These are phyloP conservation scores for Pseudomyrmex dendroicus DNA, from an alignment of 1,140 invertebrate genomes.

Conservation along the genomic window DNA sequence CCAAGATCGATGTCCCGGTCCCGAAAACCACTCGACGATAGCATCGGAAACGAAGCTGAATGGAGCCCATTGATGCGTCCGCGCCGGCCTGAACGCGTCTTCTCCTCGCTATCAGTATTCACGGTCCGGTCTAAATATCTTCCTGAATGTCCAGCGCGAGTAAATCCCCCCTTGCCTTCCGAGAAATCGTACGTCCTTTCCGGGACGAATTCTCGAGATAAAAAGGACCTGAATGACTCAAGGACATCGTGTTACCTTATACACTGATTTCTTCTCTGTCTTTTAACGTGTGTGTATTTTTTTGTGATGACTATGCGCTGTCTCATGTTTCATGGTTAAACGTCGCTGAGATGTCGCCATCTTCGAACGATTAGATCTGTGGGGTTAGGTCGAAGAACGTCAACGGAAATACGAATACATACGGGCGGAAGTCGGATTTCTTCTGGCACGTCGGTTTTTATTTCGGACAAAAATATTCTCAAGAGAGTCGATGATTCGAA, in stretches of 20 bases:
- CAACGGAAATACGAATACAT: conserved; percentile 53
- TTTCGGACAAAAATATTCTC: background rate
- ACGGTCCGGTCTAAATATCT: conserved; percentile 68
- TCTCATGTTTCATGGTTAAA: conserved; percentile 31
- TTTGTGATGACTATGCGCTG: background rate
- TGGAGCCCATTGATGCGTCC: conserved; percentile 83
- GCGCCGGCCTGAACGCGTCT: conserved; percentile 53
- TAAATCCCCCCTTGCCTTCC: conserved; percentile 75
- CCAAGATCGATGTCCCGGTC: conserved; percentile 84
- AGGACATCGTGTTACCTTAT: conserved; percentile 74
- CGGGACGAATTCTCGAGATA: conserved; percentile 85
- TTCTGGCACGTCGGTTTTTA: background rate
- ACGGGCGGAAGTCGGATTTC: conserved; percentile 63
- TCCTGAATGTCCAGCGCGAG: conserved; percentile 49
- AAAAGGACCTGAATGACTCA: conserved; percentile 85
- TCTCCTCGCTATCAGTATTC: conserved; percentile 71
- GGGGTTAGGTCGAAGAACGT: conserved; percentile 28
- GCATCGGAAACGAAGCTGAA: conserved; percentile 82
- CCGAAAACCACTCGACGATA: conserved; percentile 82
- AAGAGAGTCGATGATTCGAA: background rate
- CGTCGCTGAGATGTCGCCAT: conserved; percentile 64
- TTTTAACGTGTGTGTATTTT: conserved; percentile 24
- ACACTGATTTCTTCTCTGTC: conserved; percentile 53
- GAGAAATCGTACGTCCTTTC: conserved; percentile 85
- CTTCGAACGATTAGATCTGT: conserved; percentile 59